Conservation (phyloP, 2,113 vertebrate genomes). For the Elephas maximus region DNA sequence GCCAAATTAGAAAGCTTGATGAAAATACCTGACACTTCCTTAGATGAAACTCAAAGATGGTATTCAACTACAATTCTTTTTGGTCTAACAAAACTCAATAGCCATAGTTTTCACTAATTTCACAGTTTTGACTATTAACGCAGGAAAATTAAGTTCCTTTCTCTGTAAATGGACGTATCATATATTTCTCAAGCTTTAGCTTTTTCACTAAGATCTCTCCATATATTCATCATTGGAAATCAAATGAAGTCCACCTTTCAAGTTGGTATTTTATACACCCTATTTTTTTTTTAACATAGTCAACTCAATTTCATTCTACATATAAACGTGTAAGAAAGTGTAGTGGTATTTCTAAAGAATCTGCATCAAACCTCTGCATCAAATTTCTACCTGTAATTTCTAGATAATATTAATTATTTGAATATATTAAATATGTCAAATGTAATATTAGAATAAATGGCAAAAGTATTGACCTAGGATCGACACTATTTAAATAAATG, state of each 20-base stretch:
- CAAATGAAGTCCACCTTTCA: not conserved
- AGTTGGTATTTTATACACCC: not conserved
- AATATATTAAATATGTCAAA: not conserved
- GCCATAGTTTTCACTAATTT: not conserved
- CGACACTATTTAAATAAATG: not conserved
- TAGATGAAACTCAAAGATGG: not conserved
- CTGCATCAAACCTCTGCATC: not conserved
- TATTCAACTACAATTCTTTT: not conserved
- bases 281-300: too few relatives aligned
- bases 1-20: not conserved
- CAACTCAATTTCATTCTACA: not conserved
- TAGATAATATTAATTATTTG: not conserved
- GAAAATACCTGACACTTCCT: not conserved
- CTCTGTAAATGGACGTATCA: not conserved
- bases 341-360: not conserved
- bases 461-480: not conserved
- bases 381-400: not conserved
- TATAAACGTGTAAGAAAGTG: not conserved
- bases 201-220: not conserved
- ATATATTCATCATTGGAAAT: not conserved
- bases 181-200: constrained; percentile 35
- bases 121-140: not conserved
- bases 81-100: not conserved
- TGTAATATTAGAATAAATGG: not conserved
- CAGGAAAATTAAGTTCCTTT: not conserved